phyloP scores from a whole-genome alignment of 2,113 vertebrate genomes.

The Oryzias celebensis region DNA sequence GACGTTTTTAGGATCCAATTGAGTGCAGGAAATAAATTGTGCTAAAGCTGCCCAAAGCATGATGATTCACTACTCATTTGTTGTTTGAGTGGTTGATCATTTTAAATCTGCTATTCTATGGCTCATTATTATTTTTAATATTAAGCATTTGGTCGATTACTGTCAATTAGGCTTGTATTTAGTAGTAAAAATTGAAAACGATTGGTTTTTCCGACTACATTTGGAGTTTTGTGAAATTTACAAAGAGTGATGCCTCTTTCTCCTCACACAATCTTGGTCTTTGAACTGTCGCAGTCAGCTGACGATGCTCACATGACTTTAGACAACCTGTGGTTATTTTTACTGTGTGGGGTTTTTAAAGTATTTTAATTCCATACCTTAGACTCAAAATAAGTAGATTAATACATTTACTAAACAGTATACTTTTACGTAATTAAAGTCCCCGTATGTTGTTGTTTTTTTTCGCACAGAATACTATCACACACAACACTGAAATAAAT shows the following conservation, averaged over 20 bases:
- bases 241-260: not conserved
- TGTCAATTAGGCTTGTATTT: not conserved
- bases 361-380: no score
- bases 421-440: no score
- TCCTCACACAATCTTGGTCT: not conserved
- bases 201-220: accelerated
- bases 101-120: not conserved
- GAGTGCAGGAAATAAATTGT: constrained; percentile 28
- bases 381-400: no score
- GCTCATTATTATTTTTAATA: not conserved
- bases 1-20: constrained; percentile 20
- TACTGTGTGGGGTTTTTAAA: no score
- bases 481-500: no score
- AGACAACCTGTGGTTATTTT: not conserved
- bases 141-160: not conserved
- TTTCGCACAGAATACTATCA: no score
- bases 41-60: accelerated
- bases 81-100: accelerated
- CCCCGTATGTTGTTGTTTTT: no score
- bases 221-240: not conserved
- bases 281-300: constrained; percentile 44
- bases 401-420: no score
- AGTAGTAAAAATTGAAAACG: not conserved
- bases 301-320: constrained; percentile 11
- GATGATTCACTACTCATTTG: constrained; percentile 8